Evolutionary conservation across 2,888 invertebrate species (phyloP).

Genomic region (Acronicta psi): DNA sequence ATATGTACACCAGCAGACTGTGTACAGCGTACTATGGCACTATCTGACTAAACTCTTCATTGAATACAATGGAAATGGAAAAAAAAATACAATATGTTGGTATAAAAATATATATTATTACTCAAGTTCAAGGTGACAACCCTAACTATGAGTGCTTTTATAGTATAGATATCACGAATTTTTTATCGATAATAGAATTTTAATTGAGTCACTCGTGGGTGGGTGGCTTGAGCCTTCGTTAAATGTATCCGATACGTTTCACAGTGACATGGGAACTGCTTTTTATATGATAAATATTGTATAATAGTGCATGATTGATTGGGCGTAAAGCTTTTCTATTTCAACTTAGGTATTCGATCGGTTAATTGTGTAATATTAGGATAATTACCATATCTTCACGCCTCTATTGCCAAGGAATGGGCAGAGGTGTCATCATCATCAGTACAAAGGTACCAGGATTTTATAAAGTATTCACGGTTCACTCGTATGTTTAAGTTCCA

Average conservation of each 20-base stretch:
- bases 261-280: slow-evolving; percentile 15
- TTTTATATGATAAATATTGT: slow-evolving; percentile 16
- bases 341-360: too few relatives aligned
- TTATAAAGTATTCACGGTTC: too few relatives aligned
- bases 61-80: background rate
- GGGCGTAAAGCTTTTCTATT: background rate
- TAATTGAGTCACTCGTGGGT: slow-evolving; percentile 45
- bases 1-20: too few relatives aligned
- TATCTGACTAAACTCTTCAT: too few relatives aligned
- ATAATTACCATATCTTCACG: too few relatives aligned
- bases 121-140: slow-evolving; percentile 10
- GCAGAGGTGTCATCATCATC: too few relatives aligned
- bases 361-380: too few relatives aligned
- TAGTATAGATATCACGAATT: slow-evolving; percentile 36
- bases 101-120: background rate
- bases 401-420: too few relatives aligned
- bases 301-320: slow-evolving; percentile 13
- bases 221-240: slow-evolving; percentile 19
- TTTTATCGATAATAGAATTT: slow-evolving; percentile 47
- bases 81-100: background rate
- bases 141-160: slow-evolving; percentile 24
- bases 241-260: slow-evolving; percentile 13
- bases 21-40: too few relatives aligned
- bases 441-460: too few relatives aligned
- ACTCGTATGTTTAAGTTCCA: too few relatives aligned